phyloP scores from a whole-genome alignment of 1,140 invertebrate species.

The Mycetomoellerius zeteki region DNA sequence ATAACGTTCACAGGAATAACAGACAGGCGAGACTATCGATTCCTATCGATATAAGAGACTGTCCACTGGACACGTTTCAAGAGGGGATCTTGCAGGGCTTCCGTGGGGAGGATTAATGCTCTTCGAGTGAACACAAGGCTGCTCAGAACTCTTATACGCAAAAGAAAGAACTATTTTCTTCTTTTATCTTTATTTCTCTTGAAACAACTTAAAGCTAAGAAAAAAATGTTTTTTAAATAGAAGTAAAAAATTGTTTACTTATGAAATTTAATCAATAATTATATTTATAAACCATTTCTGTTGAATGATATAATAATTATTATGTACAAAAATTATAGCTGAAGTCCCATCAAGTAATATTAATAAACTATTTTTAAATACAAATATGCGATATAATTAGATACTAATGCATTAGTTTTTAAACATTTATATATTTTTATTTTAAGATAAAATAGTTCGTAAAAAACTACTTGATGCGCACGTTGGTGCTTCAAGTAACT shows the following conservation, averaged over 20 bases:
- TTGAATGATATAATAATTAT: too few relatives aligned
- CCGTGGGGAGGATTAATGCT: slow-evolving; percentile 80
- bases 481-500: slow-evolving; percentile 2
- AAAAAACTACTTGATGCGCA: not conserved
- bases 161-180: slow-evolving; percentile 32
- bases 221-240: slow-evolving; percentile 6
- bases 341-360: too few relatives aligned
- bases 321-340: too few relatives aligned
- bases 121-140: slow-evolving; percentile 74
- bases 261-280: slow-evolving; percentile 6
- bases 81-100: slow-evolving; percentile 79
- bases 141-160: slow-evolving; percentile 4
- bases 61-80: slow-evolving; percentile 76
- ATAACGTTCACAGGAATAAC: not conserved
- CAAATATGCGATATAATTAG: not conserved
- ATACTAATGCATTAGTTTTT: not conserved
- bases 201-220: not conserved
- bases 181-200: slow-evolving; percentile 8
- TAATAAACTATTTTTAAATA: not conserved
- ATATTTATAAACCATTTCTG: not conserved
- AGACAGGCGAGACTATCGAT: slow-evolving; percentile 69
- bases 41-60: slow-evolving; percentile 75
- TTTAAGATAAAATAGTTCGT: not conserved
- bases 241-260: not conserved
- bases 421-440: not conserved